Evolutionary conservation across 2,113 vertebrate species (phyloP).

Genomic region (Gnathonemus echidnorhynchus): DNA sequence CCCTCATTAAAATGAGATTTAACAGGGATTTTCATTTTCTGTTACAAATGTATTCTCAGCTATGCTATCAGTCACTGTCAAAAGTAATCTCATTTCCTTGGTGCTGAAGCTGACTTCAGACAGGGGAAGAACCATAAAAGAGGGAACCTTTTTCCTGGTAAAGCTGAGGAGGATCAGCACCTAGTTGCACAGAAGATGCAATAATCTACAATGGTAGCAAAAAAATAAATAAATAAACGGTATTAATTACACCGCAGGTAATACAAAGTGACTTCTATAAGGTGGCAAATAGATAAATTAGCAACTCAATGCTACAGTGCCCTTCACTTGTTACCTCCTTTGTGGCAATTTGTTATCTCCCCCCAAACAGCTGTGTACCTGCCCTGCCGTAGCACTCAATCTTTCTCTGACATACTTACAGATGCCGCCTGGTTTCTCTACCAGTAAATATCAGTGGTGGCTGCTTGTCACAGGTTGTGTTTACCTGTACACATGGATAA

Average conservation of each 20-base stretch:
- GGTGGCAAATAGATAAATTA: slow-evolving; percentile 35
- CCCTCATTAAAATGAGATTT: slow-evolving; percentile 44
- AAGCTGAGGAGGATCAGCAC: background rate
- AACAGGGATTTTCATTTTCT: slow-evolving; percentile 43
- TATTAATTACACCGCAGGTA: slow-evolving; percentile 33
- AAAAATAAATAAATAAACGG: background rate
- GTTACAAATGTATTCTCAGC: slow-evolving; percentile 43
- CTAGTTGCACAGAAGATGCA: background rate
- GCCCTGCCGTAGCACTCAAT: slow-evolving; percentile 23
- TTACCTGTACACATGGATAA: background rate
- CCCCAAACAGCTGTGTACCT: slow-evolving; percentile 39
- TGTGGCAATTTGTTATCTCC: slow-evolving; percentile 43
- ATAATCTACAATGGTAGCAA: background rate
- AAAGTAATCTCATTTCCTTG: slow-evolving; percentile 42
- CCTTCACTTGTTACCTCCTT: slow-evolving; percentile 31
- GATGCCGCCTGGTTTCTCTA: background rate
- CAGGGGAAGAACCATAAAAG: background rate
- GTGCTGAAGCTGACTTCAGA: slow-evolving; percentile 27
- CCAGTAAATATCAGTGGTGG: background rate
- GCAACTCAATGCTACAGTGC: slow-evolving; percentile 35
- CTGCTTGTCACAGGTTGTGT: background rate
- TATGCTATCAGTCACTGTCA: slow-evolving; percentile 43
- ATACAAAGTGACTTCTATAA: slow-evolving; percentile 18
- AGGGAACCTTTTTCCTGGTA: background rate
- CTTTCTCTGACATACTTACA: background rate